Evolutionary conservation across 2,888 invertebrate species (phyloP).

Genomic region (Polietes domitor): DNA sequence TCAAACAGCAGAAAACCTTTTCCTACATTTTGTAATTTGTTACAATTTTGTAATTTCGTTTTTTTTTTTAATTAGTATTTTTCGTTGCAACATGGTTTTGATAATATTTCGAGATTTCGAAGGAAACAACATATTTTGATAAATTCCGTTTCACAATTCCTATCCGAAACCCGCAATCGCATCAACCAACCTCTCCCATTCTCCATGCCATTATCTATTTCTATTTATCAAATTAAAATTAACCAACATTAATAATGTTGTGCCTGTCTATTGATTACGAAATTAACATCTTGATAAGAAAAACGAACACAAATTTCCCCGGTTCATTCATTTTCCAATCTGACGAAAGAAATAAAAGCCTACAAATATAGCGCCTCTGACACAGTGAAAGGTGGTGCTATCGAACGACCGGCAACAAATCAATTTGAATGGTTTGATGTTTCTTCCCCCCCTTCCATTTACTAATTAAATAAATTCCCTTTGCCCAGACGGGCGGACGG

Average conservation of each 20-base stretch:
- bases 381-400: neutral
- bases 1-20: too few species aligned
- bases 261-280: neutral
- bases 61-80: too few species aligned
- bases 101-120: too few species aligned
- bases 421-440: neutral
- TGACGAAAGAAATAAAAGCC: neutral
- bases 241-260: neutral
- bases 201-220: constrained; percentile 9
- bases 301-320: neutral
- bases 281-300: constrained; percentile 14
- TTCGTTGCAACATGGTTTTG: too few species aligned
- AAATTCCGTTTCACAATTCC: too few species aligned
- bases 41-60: too few species aligned
- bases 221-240: constrained; percentile 14
- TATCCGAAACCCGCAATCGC: too few species aligned
- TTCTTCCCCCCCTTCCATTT: neutral
- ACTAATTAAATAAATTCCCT: constrained; percentile 29
- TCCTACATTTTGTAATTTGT: too few species aligned
- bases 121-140: too few species aligned
- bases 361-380: neutral
- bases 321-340: neutral
- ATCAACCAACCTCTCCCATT: too few species aligned
- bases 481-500: too few species aligned
- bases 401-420: neutral